Evolutionary conservation across 2,888 invertebrate genomes (phyloP).

Genomic region (Eupithecia abbreviata): DNA sequence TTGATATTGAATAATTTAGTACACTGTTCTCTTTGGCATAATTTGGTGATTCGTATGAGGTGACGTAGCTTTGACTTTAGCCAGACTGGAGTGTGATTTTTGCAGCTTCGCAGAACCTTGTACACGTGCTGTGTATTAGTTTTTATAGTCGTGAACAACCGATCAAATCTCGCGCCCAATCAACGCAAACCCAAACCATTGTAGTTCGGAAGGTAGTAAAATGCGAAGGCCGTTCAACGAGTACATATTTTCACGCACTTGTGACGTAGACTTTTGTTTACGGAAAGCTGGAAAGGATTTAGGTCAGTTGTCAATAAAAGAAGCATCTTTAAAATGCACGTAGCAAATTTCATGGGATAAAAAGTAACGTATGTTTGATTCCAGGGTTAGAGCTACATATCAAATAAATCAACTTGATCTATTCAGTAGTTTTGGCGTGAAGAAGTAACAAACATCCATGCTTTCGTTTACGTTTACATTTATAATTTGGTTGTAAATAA

Average conservation of each 20-base stretch:
- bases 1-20: constrained; percentile 21
- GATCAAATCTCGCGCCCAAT: constrained; percentile 12
- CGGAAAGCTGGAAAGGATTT: not conserved
- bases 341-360: too few relatives aligned
- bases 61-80: not conserved
- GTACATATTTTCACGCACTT: constrained; percentile 43
- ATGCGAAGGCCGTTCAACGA: constrained; percentile 43
- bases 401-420: too few relatives aligned
- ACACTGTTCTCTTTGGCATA: constrained; percentile 15
- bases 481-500: too few relatives aligned
- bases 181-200: constrained; percentile 29
- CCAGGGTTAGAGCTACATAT: too few relatives aligned
- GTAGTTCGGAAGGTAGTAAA: constrained; percentile 50
- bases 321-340: too few relatives aligned
- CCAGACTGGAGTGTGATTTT: not conserved
- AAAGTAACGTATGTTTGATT: too few relatives aligned
- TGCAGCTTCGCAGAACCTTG: not conserved
- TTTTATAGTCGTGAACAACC: not conserved
- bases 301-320: not conserved
- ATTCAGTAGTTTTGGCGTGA: too few relatives aligned
- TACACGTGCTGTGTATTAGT: not conserved
- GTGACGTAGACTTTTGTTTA: constrained; percentile 5
- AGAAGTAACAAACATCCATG: too few relatives aligned
- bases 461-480: too few relatives aligned
- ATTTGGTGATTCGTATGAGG: constrained; percentile 8